phyloP scores from a whole-genome alignment of 2,797 vertebrate genomes.

The Sebastes glaucus region DNA sequence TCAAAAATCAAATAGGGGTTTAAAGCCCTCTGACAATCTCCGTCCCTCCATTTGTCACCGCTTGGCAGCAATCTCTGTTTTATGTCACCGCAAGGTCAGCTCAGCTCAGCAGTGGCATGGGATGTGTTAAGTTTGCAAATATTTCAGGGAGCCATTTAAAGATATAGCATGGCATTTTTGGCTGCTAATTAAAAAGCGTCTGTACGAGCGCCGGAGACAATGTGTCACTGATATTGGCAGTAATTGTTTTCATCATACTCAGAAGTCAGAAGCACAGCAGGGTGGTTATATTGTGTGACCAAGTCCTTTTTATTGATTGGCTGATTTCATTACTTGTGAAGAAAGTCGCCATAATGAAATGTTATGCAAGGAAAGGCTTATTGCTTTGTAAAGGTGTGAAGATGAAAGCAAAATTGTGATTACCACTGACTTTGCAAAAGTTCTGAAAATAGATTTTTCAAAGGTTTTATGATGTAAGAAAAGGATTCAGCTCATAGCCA shows the following conservation, averaged over 20 bases:
- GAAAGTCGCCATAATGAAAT: constrained; percentile 29
- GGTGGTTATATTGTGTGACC: constrained; percentile 29
- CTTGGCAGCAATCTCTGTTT: constrained; percentile 54
- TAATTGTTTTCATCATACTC: constrained; percentile 28
- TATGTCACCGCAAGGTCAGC: constrained; percentile 62
- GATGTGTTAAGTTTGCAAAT: constrained; percentile 36
- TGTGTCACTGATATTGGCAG: constrained; percentile 21
- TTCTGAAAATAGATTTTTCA: not conserved
- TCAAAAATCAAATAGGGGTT: constrained; percentile 63
- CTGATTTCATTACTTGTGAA: constrained; percentile 48
- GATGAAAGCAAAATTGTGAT: not conserved
- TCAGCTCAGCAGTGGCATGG: constrained; percentile 23
- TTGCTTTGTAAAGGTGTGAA: not conserved
- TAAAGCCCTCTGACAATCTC: constrained; percentile 61
- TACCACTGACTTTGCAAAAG: not conserved
- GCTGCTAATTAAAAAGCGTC: constrained; percentile 29
- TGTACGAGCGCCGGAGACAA: not conserved
- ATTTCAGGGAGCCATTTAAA: constrained; percentile 12
- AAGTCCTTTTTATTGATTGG: constrained; percentile 47
- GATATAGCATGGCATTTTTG: constrained; percentile 4
- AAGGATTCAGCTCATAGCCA: not conserved
- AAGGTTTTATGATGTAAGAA: not conserved
- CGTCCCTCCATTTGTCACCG: constrained; percentile 52
- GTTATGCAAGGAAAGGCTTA: constrained; percentile 10
- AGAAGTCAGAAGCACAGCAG: constrained; percentile 12